A percentile compares a stretch with the other conserved stretches of the same genome.
Evolutionary conservation across 2,797 vertebrate species (phyloP).

Genomic region (Syncerus caffer): DNA sequence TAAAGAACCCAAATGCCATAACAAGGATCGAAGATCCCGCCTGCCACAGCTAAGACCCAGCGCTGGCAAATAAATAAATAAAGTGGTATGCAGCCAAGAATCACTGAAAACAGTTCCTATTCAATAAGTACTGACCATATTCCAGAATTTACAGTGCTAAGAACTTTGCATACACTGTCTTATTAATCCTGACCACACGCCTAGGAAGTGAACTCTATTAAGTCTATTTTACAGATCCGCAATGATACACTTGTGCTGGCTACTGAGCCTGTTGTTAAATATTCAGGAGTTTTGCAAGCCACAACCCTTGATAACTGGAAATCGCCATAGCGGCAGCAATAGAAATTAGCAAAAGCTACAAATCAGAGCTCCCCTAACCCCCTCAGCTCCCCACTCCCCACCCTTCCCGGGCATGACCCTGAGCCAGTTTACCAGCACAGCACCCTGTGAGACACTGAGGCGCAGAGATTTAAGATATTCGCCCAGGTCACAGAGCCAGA

Average conservation of each 20-base stretch:
- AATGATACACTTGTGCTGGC: background rate
- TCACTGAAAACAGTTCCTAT: background rate
- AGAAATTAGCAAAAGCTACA: background rate
- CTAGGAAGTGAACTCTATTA: background rate
- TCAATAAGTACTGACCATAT: background rate
- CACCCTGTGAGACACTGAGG: background rate
- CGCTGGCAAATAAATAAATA: background rate
- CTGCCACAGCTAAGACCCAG: background rate
- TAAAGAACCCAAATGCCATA: background rate
- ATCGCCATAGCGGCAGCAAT: background rate
- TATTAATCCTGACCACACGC: background rate
- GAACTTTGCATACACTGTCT: background rate
- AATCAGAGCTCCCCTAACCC: background rate
- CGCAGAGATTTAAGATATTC: background rate
- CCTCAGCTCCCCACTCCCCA: background rate
- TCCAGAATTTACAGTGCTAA: background rate
- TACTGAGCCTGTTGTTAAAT: background rate
- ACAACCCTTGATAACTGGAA: background rate
- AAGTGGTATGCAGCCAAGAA: background rate
- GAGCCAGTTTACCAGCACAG: background rate
- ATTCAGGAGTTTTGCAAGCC: background rate
- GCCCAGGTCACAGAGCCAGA: background rate
- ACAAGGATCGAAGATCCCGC: background rate
- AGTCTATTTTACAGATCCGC: background rate
- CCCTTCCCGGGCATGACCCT: background rate